These are phyloP conservation scores for Enteromius thamalakanensis DNA, from an alignment of 2,797 vertebrate genomes.

Conservation along the genomic window DNA sequence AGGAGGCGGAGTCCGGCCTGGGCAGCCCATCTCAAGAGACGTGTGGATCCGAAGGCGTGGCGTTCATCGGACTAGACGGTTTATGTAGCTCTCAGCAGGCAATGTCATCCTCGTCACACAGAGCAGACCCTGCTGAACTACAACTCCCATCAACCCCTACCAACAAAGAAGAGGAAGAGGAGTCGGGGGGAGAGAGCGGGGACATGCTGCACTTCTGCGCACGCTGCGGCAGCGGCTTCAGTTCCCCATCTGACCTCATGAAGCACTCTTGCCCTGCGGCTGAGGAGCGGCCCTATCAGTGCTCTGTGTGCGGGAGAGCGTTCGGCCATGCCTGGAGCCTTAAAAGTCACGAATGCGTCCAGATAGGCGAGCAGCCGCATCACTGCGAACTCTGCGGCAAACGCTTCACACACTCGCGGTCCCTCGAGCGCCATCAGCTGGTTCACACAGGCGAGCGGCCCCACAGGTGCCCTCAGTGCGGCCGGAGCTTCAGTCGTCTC, in stretches of 20 bases:
- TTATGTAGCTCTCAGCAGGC: slow-evolving; percentile 75
- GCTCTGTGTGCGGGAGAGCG: slow-evolving; percentile 87
- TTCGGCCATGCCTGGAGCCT: slow-evolving; percentile 93
- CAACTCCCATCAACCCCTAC: slow-evolving; percentile 77
- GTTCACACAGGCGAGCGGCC: slow-evolving; percentile 91
- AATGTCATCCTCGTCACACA: slow-evolving; percentile 31
- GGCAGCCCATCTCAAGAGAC: slow-evolving; percentile 32
- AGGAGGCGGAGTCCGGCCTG: slow-evolving; percentile 62
- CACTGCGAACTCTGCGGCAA: slow-evolving; percentile 92
- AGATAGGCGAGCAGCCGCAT: slow-evolving; percentile 90
- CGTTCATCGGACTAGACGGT: slow-evolving; percentile 82
- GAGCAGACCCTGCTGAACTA: slow-evolving; percentile 67
- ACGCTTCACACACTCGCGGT: slow-evolving; percentile 94
- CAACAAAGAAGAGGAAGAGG: slow-evolving; percentile 57
- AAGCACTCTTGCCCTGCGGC: slow-evolving; percentile 79
- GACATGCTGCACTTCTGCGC: slow-evolving; percentile 79
- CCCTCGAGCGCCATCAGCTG: slow-evolving; percentile 95
- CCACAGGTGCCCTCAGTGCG: slow-evolving; percentile 91
- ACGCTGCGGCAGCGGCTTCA: slow-evolving; percentile 78
- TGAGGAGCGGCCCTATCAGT: slow-evolving; percentile 88
- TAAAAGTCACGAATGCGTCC: slow-evolving; percentile 91
- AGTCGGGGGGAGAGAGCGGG: slow-evolving; percentile 47
- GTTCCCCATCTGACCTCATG: slow-evolving; percentile 72
- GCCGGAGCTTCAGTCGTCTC: slow-evolving; percentile 93
- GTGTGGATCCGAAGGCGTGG: slow-evolving; percentile 52